phyloP scores from a whole-genome alignment of 1,140 invertebrate genomes.

The Drosophila pectinifera region DNA sequence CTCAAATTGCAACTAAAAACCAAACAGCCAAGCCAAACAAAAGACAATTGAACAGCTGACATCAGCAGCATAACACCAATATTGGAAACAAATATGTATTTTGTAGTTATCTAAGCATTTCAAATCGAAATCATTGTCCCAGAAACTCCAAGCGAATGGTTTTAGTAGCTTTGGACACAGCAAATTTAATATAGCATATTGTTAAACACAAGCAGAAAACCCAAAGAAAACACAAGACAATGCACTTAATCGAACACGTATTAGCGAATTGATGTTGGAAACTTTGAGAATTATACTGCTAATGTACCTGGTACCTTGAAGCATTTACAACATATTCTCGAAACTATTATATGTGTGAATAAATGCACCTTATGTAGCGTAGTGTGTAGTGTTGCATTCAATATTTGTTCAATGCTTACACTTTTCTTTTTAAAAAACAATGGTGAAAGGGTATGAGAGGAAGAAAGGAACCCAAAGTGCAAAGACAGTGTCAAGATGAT shows the following conservation, averaged over 20 bases:
- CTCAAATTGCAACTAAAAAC: conserved; percentile 2
- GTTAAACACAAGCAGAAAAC: conserved; percentile 36
- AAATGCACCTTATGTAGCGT: conserved; percentile 45
- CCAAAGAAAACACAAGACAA: conserved; percentile 21
- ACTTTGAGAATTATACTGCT: conserved; percentile 55
- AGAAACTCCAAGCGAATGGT: conserved; percentile 17
- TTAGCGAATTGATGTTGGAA: conserved; percentile 62
- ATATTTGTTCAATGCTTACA: conserved; percentile 27
- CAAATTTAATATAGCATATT: conserved; percentile 43
- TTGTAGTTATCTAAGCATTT: conserved; percentile 59
- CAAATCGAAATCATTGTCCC: conserved; percentile 16
- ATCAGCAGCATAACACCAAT: conserved; percentile 23
- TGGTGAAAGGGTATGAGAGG: not conserved
- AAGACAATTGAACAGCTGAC: conserved; percentile 26
- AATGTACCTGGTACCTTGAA: conserved; percentile 63
- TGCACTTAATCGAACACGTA: conserved; percentile 55
- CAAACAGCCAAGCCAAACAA: conserved; percentile 19
- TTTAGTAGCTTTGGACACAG: conserved; percentile 7
- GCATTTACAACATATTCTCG: conserved; percentile 64
- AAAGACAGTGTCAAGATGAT: conserved; percentile 8
- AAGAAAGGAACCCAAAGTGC: conserved; percentile 4
- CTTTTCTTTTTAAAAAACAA: not conserved
- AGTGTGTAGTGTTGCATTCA: conserved; percentile 35
- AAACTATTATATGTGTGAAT: conserved; percentile 29
- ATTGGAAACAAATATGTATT: conserved; percentile 49